A percentile compares a stretch with the other conserved stretches of the same genome.
Conservation (phyloP, 2,888 invertebrate species). For the Macroteleia sp. region DNA sequence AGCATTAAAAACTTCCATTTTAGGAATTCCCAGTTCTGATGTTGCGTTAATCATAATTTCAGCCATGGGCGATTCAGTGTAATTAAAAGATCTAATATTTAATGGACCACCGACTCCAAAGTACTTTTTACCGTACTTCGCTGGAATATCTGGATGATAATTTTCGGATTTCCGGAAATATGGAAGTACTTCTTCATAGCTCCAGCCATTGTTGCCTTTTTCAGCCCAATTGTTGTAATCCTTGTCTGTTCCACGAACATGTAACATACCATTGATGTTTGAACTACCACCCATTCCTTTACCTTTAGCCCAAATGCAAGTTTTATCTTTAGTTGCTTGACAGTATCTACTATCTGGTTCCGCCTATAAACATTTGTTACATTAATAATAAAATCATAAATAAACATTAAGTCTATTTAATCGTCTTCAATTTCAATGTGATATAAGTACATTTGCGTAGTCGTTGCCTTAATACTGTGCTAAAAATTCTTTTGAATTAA, state of each 20-base stretch:
- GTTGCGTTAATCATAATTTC: slow-evolving; percentile 83
- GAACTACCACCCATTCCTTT: slow-evolving; percentile 88
- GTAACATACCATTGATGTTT: slow-evolving; percentile 88
- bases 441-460: no score
- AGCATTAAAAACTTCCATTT: slow-evolving; percentile 81
- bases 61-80: slow-evolving; percentile 76
- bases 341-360: slow-evolving; percentile 83
- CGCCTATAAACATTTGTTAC: slow-evolving; percentile 10
- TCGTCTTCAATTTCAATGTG: no score
- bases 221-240: slow-evolving; percentile 88
- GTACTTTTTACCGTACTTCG: slow-evolving; percentile 76
- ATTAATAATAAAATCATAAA: no score
- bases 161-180: slow-evolving; percentile 75
- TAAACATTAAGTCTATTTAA: no score
- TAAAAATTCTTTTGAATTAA: slow-evolving; percentile 85
- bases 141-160: slow-evolving; percentile 73
- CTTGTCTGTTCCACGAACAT: slow-evolving; percentile 86
- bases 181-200: slow-evolving; percentile 83
- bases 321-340: slow-evolving; percentile 76
- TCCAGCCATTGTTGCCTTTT: slow-evolving; percentile 87
- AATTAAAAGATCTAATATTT: slow-evolving; percentile 82
- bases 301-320: slow-evolving; percentile 86
- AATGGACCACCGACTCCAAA: slow-evolving; percentile 85
- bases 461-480: no score
- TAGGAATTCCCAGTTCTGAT: slow-evolving; percentile 83